phyloP scores from a whole-genome alignment of 2,888 invertebrate genomes.

The Eristalis tenax region DNA sequence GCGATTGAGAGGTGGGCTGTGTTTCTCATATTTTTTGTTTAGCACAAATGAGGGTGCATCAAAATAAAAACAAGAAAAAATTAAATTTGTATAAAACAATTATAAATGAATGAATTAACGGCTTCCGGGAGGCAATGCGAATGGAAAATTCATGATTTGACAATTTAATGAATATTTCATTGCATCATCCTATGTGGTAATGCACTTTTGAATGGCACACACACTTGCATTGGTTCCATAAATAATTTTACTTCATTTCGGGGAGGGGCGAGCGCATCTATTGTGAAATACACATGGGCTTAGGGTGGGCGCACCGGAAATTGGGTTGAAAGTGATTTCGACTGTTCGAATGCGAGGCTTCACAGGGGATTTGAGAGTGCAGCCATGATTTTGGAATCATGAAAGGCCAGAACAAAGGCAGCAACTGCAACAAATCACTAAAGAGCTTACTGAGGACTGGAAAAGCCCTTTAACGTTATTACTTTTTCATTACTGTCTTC shows the following conservation, averaged over 20 bases:
- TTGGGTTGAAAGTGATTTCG: not conserved
- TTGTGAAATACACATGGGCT: not conserved
- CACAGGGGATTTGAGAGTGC: not conserved
- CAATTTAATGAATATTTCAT: conserved; percentile 55
- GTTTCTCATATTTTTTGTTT: conserved; percentile 3
- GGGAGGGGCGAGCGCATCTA: not conserved
- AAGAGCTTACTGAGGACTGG: not conserved
- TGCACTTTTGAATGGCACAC: conserved; percentile 20
- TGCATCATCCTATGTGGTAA: conserved; percentile 15
- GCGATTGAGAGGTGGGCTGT: not conserved
- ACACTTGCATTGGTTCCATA: conserved; percentile 7
- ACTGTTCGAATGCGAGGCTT: not conserved
- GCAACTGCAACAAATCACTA: not conserved
- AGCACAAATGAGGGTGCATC: not conserved
- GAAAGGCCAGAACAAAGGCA: not conserved
- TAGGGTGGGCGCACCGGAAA: not conserved
- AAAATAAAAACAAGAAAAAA: not conserved
- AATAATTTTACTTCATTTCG: conserved; percentile 1
- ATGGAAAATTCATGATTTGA: conserved; percentile 39
- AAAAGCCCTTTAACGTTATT: not conserved
- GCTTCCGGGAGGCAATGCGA: conserved; percentile 27
- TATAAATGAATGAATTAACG: conserved; percentile 35
- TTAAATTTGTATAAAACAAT: conserved; percentile 14
- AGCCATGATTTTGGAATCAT: not conserved
- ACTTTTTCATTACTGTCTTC: not conserved